These are phyloP conservation scores for Eupithecia inturbata DNA, from an alignment of 2,888 invertebrate genomes.

Conservation along the genomic window DNA sequence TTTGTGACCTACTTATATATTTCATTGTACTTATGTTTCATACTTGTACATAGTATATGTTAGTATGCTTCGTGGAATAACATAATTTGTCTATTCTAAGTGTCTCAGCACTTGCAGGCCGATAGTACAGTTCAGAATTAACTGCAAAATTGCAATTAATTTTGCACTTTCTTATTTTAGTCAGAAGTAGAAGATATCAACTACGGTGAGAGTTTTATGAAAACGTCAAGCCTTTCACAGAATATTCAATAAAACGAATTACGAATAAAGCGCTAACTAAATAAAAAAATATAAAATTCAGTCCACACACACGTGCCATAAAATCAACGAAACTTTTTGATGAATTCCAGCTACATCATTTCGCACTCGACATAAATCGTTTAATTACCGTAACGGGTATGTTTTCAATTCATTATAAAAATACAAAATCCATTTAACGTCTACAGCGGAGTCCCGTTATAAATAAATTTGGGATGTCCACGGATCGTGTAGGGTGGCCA, in stretches of 20 bases:
- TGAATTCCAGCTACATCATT: constrained; percentile 31
- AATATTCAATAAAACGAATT: constrained; percentile 3
- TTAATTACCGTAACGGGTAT: constrained; percentile 49
- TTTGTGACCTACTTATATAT: neutral
- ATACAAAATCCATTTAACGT: constrained; percentile 58
- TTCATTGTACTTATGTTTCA: no score
- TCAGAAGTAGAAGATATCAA: neutral
- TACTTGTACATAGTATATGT: neutral
- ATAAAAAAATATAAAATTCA: constrained; percentile 26
- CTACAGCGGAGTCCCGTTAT: constrained; percentile 51
- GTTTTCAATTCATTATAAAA: constrained; percentile 57
- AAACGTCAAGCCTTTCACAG: neutral
- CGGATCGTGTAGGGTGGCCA: constrained; percentile 56
- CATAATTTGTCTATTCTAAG: neutral
- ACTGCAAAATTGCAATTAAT: neutral
- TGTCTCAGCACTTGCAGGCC: neutral
- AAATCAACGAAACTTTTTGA: constrained; percentile 20
- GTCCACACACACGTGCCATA: constrained; percentile 11
- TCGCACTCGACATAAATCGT: constrained; percentile 41
- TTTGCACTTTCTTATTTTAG: no score
- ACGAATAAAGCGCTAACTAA: constrained; percentile 7
- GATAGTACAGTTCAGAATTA: neutral
- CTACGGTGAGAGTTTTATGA: neutral
- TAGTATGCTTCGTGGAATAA: neutral
- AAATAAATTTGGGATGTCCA: constrained; percentile 64